Evolutionary conservation across 2,113 vertebrate genomes (phyloP).

Genomic region (Ploceus nigricollis): DNA sequence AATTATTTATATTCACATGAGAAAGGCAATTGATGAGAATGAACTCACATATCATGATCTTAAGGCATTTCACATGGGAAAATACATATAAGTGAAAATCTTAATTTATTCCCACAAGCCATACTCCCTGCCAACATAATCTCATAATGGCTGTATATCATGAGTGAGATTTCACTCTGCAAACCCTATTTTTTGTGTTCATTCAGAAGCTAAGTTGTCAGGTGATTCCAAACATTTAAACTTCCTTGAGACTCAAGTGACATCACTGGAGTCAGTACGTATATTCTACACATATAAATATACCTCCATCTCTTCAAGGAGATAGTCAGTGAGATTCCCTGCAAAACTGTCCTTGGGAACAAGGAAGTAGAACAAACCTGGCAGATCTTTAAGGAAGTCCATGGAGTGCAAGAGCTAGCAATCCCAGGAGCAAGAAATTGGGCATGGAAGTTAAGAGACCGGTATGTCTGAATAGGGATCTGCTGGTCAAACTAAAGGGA

Average conservation of each 20-base stretch:
- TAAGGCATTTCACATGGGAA: not conserved
- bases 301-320: not conserved
- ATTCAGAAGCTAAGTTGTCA: not conserved
- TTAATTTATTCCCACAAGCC: not conserved
- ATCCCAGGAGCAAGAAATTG: not conserved
- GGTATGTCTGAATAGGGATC: not conserved
- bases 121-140: accelerated
- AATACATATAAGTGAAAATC: not conserved
- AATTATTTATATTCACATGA: not conserved
- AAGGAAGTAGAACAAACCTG: not conserved
- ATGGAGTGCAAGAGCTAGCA: not conserved
- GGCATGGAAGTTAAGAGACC: not conserved
- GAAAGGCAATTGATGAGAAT: not conserved
- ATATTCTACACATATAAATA: not conserved
- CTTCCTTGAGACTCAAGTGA: not conserved
- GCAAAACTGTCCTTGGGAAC: not conserved
- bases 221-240: not conserved
- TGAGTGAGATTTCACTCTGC: not conserved
- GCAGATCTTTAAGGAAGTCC: not conserved
- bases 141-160: accelerated
- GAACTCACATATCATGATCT: not conserved
- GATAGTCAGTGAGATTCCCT: not conserved
- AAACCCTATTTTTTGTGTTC: not conserved
- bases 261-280: not conserved
- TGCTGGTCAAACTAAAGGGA: not conserved